Conservation (phyloP, 2,888 invertebrate genomes). For the Amiota communis region DNA sequence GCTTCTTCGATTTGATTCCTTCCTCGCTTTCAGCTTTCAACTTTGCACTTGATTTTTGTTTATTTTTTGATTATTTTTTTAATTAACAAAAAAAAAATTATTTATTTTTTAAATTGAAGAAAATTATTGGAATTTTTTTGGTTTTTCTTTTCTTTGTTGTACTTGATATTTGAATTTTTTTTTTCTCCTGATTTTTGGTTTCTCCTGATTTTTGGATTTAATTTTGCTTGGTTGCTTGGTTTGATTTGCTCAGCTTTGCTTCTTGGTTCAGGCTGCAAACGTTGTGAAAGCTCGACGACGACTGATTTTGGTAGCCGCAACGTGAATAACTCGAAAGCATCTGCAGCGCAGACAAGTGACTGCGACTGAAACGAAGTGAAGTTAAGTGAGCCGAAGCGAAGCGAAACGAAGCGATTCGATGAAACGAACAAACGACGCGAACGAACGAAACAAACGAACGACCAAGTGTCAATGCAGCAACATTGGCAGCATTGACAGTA, state of each 20-base stretch:
- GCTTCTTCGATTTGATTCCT: too few relatives aligned
- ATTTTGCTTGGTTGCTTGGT: constrained; percentile 25
- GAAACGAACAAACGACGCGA: background rate
- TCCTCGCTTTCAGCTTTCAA: background rate
- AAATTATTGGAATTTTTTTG: background rate
- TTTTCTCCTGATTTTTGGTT: background rate
- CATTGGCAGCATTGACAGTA: constrained; percentile 11
- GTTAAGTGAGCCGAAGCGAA: constrained; percentile 3
- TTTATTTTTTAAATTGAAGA: too few relatives aligned
- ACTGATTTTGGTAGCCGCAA: constrained; percentile 62
- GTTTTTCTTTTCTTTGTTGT: background rate
- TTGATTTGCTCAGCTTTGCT: constrained; percentile 32
- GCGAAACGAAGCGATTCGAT: background rate
- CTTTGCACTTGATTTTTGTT: too few relatives aligned
- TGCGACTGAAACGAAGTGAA: background rate
- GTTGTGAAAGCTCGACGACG: constrained; percentile 73
- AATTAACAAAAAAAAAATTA: too few relatives aligned
- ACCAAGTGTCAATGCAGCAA: background rate
- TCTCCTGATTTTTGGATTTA: constrained; percentile 7
- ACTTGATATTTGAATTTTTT: constrained; percentile 20
- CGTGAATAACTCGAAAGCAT: constrained; percentile 57
- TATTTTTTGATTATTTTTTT: too few relatives aligned
- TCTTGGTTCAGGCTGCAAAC: constrained; percentile 64
- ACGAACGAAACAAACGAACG: background rate
- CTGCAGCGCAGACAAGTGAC: constrained; percentile 15